Conservation (phyloP, 1,140 invertebrate species). For the Drosophila kikkawai region DNA sequence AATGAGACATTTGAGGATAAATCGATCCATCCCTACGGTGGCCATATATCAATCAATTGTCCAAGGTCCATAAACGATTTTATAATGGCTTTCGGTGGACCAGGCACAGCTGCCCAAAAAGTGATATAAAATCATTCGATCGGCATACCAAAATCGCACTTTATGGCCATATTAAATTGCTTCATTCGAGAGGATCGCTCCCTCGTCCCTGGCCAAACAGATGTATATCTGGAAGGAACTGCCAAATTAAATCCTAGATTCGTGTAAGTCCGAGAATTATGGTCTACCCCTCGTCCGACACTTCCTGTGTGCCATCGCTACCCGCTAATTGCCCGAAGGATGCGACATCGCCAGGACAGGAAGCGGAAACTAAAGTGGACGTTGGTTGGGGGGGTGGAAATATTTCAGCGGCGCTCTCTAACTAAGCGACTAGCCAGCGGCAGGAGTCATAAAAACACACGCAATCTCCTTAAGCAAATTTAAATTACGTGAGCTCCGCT, state of each 20-base stretch:
- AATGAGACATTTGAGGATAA: constrained; percentile 47
- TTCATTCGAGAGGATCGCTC: constrained; percentile 20
- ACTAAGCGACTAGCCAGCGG: constrained; percentile 58
- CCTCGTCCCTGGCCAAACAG: constrained; percentile 37
- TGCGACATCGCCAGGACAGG: constrained; percentile 69
- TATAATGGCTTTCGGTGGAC: constrained; percentile 57
- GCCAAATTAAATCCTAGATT: constrained; percentile 57
- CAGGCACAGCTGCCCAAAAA: constrained; percentile 32
- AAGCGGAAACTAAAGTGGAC: constrained; percentile 76
- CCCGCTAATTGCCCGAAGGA: constrained; percentile 69
- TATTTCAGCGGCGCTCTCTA: constrained; percentile 23
- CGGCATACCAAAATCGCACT: constrained; percentile 55
- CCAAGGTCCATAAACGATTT: constrained; percentile 65
- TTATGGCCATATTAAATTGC: constrained; percentile 73
- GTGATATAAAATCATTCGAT: constrained; percentile 45
- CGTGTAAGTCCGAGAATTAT: constrained; percentile 50
- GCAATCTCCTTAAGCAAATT: constrained; percentile 79
- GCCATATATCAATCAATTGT: constrained; percentile 75
- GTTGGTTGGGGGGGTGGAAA: constrained; percentile 31
- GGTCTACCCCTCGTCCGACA: constrained; percentile 19
- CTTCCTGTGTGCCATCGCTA: constrained; percentile 58
- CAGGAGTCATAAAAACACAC: constrained; percentile 48
- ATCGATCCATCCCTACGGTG: constrained; percentile 6
- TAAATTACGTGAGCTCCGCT: constrained; percentile 68
- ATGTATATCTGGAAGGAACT: constrained; percentile 33